Evolutionary conservation across 2,888 invertebrate genomes (phyloP).

Genomic region (Xanthia icteritia): DNA sequence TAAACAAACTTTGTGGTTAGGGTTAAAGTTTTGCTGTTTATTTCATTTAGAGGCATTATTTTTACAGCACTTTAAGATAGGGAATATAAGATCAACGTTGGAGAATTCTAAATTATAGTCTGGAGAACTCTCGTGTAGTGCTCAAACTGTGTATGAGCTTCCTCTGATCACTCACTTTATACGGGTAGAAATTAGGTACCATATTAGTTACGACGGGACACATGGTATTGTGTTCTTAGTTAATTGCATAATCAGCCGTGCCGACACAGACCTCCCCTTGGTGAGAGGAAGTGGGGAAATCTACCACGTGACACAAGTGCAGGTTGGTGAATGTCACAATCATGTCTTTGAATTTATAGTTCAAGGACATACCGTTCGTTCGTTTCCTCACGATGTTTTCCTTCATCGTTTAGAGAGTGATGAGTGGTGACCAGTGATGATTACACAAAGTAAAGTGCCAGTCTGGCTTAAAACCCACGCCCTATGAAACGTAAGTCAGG

Average conservation of each 20-base stretch:
- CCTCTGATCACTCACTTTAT: not conserved
- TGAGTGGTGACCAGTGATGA: not conserved
- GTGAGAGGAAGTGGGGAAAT: not conserved
- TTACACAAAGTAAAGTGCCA: no score
- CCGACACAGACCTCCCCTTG: not conserved
- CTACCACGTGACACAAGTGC: not conserved
- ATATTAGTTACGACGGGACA: no score
- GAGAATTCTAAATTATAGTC: not conserved
- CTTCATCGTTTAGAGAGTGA: not conserved
- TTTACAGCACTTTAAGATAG: not conserved
- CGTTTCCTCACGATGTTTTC: no score
- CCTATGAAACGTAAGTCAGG: not conserved
- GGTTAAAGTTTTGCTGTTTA: slow-evolving; percentile 21
- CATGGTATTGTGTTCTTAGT: not conserved
- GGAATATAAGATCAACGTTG: not conserved
- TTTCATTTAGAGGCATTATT: not conserved
- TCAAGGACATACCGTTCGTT: no score
- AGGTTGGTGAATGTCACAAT: not conserved
- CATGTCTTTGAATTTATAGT: not conserved
- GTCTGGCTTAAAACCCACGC: no score
- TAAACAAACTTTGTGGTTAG: slow-evolving; percentile 10
- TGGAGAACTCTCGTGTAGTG: not conserved
- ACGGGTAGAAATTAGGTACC: not conserved
- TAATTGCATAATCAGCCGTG: not conserved
- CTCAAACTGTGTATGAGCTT: not conserved